Evolutionary conservation across 1,140 invertebrate species (phyloP).

Genomic region (Pachyrhynchus sulphureomaculatus): DNA sequence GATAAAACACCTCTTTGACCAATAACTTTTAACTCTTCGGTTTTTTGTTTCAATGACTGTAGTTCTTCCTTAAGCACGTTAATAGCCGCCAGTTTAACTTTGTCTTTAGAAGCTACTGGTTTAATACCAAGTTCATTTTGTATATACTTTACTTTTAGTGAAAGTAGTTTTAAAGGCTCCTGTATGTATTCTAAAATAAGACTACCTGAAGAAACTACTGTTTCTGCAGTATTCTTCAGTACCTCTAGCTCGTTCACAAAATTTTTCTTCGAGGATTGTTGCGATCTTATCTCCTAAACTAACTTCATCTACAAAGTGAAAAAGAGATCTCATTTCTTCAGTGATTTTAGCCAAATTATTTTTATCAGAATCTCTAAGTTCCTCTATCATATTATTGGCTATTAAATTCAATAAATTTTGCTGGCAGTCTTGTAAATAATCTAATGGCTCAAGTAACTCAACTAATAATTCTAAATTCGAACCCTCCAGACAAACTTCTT

Average conservation of each 20-base stretch:
- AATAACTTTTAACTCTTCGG: background rate
- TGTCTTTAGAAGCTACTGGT: no score
- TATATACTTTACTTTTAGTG: conserved; percentile 30
- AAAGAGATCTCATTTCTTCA: conserved; percentile 13
- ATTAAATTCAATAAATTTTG: conserved; percentile 20
- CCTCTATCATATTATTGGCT: conserved; percentile 5
- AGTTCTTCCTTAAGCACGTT: no score
- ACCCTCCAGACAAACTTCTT: conserved; percentile 10
- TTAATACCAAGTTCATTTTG: no score
- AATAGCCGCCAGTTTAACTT: no score
- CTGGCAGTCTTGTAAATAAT: conserved; percentile 24
- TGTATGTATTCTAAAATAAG: conserved; percentile 25
- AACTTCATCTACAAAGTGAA: conserved; percentile 10
- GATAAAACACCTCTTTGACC: background rate
- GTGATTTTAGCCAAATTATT: background rate
- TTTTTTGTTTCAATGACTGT: background rate
- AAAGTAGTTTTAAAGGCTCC: conserved; percentile 35
- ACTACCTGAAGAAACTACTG: background rate
- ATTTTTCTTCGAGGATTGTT: background rate
- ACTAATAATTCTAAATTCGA: background rate
- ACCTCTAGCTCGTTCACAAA: background rate
- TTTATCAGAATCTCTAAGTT: conserved; percentile 6
- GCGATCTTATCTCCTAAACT: conserved; percentile 1
- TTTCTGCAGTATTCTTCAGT: background rate
- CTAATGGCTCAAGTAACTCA: conserved; percentile 22